phyloP scores from a whole-genome alignment of 2,113 vertebrate species.

The Circaetus cinerascens region DNA sequence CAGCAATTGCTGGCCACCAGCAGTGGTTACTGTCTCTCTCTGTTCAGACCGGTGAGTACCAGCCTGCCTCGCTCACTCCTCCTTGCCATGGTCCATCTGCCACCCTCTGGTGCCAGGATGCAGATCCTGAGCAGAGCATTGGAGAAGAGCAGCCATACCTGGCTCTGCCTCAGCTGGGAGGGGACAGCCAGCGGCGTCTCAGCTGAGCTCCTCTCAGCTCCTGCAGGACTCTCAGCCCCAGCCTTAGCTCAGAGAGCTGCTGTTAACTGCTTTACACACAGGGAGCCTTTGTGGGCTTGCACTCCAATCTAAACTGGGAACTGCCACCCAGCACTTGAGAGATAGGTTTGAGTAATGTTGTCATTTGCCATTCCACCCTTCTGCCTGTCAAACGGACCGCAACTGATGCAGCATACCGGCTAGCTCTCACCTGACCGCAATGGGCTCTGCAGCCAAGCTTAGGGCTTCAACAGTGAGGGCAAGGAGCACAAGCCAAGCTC shows the following conservation, averaged over 20 bases:
- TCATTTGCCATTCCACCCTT: not conserved
- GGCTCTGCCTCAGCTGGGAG: not conserved
- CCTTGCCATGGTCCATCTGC: not conserved
- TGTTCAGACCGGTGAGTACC: not conserved
- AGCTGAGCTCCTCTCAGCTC: not conserved
- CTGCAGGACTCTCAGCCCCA: not conserved
- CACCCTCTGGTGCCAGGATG: not conserved
- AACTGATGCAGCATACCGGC: not conserved
- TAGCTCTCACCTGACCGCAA: not conserved
- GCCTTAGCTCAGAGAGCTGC: not conserved
- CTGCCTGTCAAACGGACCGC: not conserved
- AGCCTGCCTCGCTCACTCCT: not conserved
- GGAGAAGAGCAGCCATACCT: not conserved
- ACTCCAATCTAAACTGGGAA: not conserved
- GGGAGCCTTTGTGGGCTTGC: not conserved
- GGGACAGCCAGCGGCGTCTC: not conserved
- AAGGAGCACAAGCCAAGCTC: not conserved
- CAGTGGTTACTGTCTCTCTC: not conserved
- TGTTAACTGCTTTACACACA: not conserved
- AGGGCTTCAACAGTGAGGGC: not conserved
- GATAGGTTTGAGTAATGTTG: not conserved
- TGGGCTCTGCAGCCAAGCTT: not conserved
- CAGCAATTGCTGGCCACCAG: not conserved
- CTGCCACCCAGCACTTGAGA: not conserved
- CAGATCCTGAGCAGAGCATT: not conserved